Evolutionary conservation across 2,888 invertebrate species (phyloP), one percentile per base, ranked within the genome.

Genomic region (Drosophila emarginata): DNA sequence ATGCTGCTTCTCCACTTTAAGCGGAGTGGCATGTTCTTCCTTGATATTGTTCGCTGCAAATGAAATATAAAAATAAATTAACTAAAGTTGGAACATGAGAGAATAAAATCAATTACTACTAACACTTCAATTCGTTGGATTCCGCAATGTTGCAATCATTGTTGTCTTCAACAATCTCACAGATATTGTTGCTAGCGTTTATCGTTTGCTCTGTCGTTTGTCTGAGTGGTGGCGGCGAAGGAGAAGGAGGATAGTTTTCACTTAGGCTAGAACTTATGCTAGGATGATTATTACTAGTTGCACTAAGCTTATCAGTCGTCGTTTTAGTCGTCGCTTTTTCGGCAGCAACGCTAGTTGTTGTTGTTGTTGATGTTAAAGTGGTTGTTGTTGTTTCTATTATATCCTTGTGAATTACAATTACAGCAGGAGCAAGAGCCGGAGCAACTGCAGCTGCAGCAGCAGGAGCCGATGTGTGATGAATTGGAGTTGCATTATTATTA

Each of bases 261-360:
- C 82, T 87, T 87, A 89, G 68, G 73, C 74, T 88, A 78, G 72
- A 80, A 84, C 86, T 86, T 83, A 86, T 63, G 75, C 64, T 89
- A 86, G 74, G 75, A 81, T 81, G 75, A 81, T 81, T 88, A 87
- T 77, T 84, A 80, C 73, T 89, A 89, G 82, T 77, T 80, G 81
- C 86, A 82, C 79, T 89, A 87, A 88, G 84, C 70, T 80, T 87
- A 89, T 89, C 89, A 89, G 89, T 89, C 89, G 63, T 74, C 72
- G 75, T 45, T 21, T 64, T 62, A 78, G 67, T 72, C 56, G 78
- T 77, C 75, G 78, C 72, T 61, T 70, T 76, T 66, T 77, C 75
- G 36, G 52, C 61, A 60, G 62, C 68, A 32, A 32, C 32, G 32
- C 32, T 32, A 32, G 32, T 32, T 32, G 9, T 32, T 32, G 32